Percentiles rank a stretch among this genome's conserved stretches.
These are phyloP conservation scores for Artibeus jamaicensis DNA, from an alignment of 2,797 vertebrate genomes.

Conservation along the genomic window DNA sequence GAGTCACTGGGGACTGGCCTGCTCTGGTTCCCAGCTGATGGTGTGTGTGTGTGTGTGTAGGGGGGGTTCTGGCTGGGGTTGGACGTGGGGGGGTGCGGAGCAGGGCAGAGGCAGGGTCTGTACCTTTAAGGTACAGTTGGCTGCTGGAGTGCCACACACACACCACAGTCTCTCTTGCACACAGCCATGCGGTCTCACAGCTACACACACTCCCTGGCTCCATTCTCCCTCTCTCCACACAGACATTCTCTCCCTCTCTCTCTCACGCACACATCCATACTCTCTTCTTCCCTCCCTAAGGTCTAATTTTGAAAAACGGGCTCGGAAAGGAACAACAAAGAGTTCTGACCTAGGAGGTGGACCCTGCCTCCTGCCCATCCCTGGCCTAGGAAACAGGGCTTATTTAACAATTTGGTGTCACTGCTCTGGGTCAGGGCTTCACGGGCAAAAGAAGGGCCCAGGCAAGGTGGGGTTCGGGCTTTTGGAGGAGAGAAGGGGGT, in stretches of 20 bases:
- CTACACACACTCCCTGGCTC: neutral
- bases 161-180: neutral
- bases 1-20: neutral
- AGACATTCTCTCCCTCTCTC: neutral
- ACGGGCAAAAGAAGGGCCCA: neutral
- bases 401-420: conserved; percentile 1
- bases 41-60: no score
- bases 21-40: neutral
- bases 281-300: neutral
- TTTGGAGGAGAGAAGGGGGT: conserved; percentile 4
- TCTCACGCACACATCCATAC: neutral
- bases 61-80: neutral
- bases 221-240: neutral
- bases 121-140: conserved; percentile 68
- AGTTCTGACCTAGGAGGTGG: conserved; percentile 54
- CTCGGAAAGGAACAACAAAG: conserved; percentile 37
- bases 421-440: conserved; percentile 42
- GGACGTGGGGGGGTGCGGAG: neutral
- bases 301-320: conserved; percentile 56
- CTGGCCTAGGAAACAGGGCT: neutral
- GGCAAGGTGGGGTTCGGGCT: neutral
- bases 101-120: conserved; percentile 38
- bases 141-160: neutral
- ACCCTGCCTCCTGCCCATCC: neutral
- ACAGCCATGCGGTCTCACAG: conserved; percentile 33